These are phyloP conservation scores for Allobates femoralis DNA, from an alignment of 2,797 vertebrate genomes.

Conservation along the genomic window DNA sequence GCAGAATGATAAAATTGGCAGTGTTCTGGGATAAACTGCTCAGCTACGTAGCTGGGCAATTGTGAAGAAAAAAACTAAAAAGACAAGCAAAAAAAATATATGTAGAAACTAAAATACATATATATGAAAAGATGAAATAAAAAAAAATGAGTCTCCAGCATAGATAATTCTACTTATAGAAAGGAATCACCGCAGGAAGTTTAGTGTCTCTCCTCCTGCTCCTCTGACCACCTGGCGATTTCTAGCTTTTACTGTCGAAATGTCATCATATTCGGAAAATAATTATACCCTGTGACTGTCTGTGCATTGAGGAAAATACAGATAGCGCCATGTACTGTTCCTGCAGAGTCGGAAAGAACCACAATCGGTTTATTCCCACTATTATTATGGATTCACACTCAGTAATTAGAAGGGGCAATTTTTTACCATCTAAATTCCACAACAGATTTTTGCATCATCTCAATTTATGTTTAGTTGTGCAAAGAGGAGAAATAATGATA, in stretches of 20 bases:
- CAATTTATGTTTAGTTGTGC: not conserved
- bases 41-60: too few relatives aligned
- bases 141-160: not conserved
- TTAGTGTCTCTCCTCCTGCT: too few relatives aligned
- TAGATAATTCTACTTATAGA: not conserved
- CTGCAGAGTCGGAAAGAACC: not conserved
- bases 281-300: constrained; percentile 1
- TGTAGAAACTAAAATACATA: too few relatives aligned
- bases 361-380: not conserved
- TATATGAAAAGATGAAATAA: not conserved
- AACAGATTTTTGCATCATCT: not conserved
- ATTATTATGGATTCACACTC: not conserved
- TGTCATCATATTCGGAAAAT: constrained; percentile 13
- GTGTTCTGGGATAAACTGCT: too few relatives aligned
- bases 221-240: too few relatives aligned
- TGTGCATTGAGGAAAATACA: constrained; percentile 14
- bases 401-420: not conserved
- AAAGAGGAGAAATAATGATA: constrained; percentile 1
- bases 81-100: not conserved
- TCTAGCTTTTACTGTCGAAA: not conserved
- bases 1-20: too few relatives aligned
- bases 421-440: constrained; percentile 18
- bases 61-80: not conserved
- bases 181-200: not conserved
- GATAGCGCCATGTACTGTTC: not conserved